Base-by-base conservation (phyloP, 1,140 invertebrate species). In the Panonychus citri region DNA sequence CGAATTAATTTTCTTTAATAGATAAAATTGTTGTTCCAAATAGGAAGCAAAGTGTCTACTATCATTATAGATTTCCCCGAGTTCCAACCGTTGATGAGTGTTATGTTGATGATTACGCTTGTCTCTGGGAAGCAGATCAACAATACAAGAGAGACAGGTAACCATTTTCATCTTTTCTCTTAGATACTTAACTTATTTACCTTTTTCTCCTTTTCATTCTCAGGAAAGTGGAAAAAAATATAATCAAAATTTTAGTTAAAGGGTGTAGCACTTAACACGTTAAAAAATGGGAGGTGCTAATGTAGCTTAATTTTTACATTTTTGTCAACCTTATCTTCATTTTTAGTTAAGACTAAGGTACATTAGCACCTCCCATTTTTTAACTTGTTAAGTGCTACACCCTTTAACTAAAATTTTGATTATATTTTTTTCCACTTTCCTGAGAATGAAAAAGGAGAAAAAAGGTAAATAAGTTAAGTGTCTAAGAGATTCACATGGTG, bases 41-140 rank as follows among this genome's bases (percentile, higher is more conserved):
- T 67, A 83, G 82, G 64, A 73, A 82, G 64, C 68, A 67, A 43
- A 71, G 81, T 53, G 78, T 80, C 7, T 98, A 90, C 79, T 99
- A 98, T 66, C 94, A 98, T 69, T 78, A 83, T 63, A 77, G 82
- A 63, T 93, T 79, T 66, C 78, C 77, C 13, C 76, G 93, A 55
- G 93, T 98, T 0, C 88, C 91, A 3, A 89, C 85, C 8, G 84
- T 98, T 63, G 93, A 98, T 67, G 75, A 94, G 66, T 99, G 95
- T 70, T 83, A 89, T 60, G 76, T 77, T 2, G 81, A 83, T 65
- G 94, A 99, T 72, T 62, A 73, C 25, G 71, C 83, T 15, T 98
- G 94, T 68, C 75, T 78, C 54, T 83, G 76, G 63, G 94, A 99
- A 74, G 94, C 94, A 0, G 78, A 96, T 65, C 63, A 75, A 53